A percentile compares a stretch with the other conserved stretches of the same genome.
phyloP scores from a whole-genome alignment of 92 coral and sea anemone species.

The Epizoanthus illoricatus region DNA sequence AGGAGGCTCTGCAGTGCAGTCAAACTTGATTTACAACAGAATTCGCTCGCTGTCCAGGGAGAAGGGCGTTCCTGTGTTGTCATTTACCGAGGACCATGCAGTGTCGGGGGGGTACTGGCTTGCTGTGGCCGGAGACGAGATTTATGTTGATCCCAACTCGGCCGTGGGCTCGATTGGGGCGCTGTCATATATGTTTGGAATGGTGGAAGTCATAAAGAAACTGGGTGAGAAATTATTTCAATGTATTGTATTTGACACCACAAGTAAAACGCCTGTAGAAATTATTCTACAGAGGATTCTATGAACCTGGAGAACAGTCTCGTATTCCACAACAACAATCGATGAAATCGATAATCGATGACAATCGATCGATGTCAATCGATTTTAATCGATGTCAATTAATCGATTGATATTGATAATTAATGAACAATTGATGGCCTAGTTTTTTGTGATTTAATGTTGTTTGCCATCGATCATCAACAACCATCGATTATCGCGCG shows the following conservation, averaged over 20 bases:
- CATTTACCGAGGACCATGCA: slow-evolving; percentile 80
- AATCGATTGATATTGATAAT: too few species aligned
- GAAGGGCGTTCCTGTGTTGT: slow-evolving; percentile 67
- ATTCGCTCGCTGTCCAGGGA: slow-evolving; percentile 66
- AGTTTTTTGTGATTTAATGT: too few species aligned
- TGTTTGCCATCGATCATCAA: too few species aligned
- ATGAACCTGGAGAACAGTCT: too few species aligned
- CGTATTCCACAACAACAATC: neutral
- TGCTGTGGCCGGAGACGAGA: slow-evolving; percentile 86
- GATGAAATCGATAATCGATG: neutral
- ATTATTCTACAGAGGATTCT: too few species aligned
- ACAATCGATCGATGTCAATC: neutral
- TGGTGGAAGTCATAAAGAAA: slow-evolving; percentile 75
- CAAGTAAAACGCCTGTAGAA: neutral
- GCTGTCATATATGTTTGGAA: slow-evolving; percentile 58
- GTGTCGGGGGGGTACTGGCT: slow-evolving; percentile 89
- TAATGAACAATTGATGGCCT: too few species aligned
- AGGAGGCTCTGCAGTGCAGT: slow-evolving; percentile 83
- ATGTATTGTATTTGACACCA: neutral
- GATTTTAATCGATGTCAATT: too few species aligned
- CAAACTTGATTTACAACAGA: slow-evolving; percentile 73
- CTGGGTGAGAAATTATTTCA: slow-evolving; percentile 56
- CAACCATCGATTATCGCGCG: too few species aligned
- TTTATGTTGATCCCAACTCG: slow-evolving; percentile 73
- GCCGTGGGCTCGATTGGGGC: slow-evolving; percentile 83